phyloP scores from a whole-genome alignment of 1,140 invertebrate species.

The Colletes gigas region DNA sequence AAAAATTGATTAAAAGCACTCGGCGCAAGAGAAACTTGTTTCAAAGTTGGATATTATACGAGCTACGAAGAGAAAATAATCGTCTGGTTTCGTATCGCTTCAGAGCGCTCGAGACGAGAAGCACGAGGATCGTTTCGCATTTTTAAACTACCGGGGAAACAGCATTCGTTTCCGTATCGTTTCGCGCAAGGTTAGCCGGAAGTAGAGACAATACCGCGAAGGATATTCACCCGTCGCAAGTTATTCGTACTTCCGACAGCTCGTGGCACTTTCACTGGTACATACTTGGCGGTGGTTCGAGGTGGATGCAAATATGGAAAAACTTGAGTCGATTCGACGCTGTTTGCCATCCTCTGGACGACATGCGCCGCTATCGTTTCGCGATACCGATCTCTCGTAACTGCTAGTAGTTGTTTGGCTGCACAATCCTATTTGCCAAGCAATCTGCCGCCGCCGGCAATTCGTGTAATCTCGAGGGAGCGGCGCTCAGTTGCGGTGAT shows the following conservation, averaged over 20 bases:
- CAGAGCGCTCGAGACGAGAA: background rate
- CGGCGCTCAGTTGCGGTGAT: constrained; percentile 46
- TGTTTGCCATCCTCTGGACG: background rate
- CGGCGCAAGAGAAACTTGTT: no score
- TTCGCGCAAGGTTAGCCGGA: constrained; percentile 26
- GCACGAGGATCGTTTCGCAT: no score
- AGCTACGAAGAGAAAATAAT: background rate
- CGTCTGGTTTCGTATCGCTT: background rate
- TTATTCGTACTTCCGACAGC: constrained; percentile 28
- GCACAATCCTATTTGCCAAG: constrained; percentile 71
- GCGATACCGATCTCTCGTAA: constrained; percentile 60
- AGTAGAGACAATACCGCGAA: constrained; percentile 25
- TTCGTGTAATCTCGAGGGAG: constrained; percentile 61
- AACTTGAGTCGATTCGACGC: constrained; percentile 37
- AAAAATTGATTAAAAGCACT: no score
- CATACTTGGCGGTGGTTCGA: background rate
- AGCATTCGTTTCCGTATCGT: background rate
- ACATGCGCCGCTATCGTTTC: constrained; percentile 46
- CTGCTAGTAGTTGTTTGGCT: constrained; percentile 66
- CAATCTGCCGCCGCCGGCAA: constrained; percentile 63
- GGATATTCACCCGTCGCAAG: background rate
- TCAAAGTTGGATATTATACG: no score
- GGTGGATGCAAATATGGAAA: constrained; percentile 51
- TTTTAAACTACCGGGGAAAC: constrained; percentile 25
- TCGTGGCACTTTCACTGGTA: background rate